phyloP scores from a whole-genome alignment of 2,797 vertebrate species.

The Chrysocyon brachyurus region DNA sequence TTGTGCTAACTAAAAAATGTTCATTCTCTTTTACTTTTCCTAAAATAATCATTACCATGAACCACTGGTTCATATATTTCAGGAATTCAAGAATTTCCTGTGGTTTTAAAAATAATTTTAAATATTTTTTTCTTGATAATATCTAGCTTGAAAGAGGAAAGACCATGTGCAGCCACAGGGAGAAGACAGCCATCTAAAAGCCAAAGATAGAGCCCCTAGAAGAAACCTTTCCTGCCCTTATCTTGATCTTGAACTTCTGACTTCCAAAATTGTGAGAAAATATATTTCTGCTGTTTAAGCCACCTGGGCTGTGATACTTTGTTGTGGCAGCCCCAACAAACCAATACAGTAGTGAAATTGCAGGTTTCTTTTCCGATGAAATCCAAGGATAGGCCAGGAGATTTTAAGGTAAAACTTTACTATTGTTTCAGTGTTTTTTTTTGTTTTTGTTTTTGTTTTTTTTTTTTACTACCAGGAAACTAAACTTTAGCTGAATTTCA shows the following conservation, averaged over 20 bases:
- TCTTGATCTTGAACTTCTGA: not conserved
- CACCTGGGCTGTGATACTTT: not conserved
- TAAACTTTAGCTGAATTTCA: not conserved
- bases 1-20: conserved; percentile 1
- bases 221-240: not conserved
- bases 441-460: too few relatives aligned
- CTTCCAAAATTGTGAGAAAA: not conserved
- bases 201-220: not conserved
- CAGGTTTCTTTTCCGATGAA: not conserved
- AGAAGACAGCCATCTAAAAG: not conserved
- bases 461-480: not conserved
- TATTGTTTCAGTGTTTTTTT: not conserved
- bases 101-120: conserved; percentile 1
- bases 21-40: conserved; percentile 53
- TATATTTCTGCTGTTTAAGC: not conserved
- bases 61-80: not conserved
- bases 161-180: not conserved
- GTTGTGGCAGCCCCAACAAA: not conserved
- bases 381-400: not conserved
- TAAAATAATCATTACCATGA: conserved; percentile 47
- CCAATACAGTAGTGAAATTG: not conserved
- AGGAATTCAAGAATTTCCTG: conserved; percentile 22
- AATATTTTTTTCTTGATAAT: not conserved
- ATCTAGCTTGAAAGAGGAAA: not conserved
- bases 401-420: not conserved